Conservation (phyloP, 2,113 vertebrate genomes). For the Catharus fuscescens region DNA sequence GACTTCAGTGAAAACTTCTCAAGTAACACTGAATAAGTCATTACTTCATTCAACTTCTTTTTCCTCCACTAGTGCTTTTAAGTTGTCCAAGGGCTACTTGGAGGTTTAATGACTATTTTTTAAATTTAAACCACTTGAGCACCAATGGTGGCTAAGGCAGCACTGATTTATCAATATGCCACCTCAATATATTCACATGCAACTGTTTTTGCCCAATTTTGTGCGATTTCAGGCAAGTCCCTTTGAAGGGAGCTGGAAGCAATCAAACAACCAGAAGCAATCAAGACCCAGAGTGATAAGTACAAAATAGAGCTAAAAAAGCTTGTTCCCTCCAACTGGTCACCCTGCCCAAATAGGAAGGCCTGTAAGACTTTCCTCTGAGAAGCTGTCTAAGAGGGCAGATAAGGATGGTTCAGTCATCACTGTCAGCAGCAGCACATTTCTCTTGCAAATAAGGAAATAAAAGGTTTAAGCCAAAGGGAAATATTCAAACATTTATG, state of each 20-base stretch:
- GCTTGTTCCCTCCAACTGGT: background rate
- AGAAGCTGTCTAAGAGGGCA: background rate
- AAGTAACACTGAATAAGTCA: background rate
- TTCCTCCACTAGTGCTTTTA: background rate
- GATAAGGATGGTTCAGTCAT: background rate
- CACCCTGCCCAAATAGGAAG: background rate
- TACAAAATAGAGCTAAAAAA: background rate
- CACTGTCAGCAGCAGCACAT: background rate
- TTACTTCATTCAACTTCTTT: background rate
- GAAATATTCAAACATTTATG: background rate
- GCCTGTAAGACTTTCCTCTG: background rate
- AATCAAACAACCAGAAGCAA: background rate
- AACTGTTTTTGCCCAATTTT: background rate
- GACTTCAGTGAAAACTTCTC: background rate
- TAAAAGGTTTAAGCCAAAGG: background rate
- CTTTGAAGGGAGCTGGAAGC: background rate
- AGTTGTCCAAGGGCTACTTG: background rate
- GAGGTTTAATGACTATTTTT: background rate
- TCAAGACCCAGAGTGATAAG: background rate
- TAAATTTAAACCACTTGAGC: background rate
- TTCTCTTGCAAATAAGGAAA: background rate
- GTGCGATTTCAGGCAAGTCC: background rate
- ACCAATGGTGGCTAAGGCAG: background rate
- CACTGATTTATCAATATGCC: constrained; percentile 5
- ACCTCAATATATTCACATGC: background rate